Conservation (phyloP, 1,140 invertebrate genomes). For the Bombus affinis region DNA sequence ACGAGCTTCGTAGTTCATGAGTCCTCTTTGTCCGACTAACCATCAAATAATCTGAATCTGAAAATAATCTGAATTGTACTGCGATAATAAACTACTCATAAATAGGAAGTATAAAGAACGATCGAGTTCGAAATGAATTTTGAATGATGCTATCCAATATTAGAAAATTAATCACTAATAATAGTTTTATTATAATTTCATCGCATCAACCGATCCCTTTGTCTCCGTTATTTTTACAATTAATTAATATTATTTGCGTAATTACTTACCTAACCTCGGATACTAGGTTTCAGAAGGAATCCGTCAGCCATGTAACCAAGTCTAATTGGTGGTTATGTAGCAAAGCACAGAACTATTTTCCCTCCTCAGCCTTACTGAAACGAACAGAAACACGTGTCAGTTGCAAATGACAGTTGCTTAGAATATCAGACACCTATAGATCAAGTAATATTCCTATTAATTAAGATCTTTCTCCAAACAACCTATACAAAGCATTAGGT, state of each 20-base stretch:
- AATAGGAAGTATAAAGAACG: not conserved
- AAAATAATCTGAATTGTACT: too few species aligned
- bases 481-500: not conserved
- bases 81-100: not conserved
- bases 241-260: too few species aligned
- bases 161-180: not conserved
- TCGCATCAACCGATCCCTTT: too few species aligned
- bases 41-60: too few species aligned
- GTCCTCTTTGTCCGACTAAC: too few species aligned
- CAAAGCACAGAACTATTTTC: not conserved
- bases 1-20: too few species aligned
- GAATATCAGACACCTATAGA: not conserved
- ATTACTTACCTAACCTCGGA: too few species aligned
- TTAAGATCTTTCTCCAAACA: not conserved
- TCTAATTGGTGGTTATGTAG: not conserved
- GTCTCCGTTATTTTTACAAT: not conserved
- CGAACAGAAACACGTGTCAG: not conserved
- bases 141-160: too few species aligned
- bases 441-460: not conserved
- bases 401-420: constrained; percentile 10
- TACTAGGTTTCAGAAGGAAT: not conserved
- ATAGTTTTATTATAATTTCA: not conserved
- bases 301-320: too few species aligned
- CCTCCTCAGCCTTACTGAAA: not conserved
- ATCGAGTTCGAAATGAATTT: too few species aligned